Conservation (phyloP, 2,888 invertebrate genomes). For the Eupelmus urozonus region DNA sequence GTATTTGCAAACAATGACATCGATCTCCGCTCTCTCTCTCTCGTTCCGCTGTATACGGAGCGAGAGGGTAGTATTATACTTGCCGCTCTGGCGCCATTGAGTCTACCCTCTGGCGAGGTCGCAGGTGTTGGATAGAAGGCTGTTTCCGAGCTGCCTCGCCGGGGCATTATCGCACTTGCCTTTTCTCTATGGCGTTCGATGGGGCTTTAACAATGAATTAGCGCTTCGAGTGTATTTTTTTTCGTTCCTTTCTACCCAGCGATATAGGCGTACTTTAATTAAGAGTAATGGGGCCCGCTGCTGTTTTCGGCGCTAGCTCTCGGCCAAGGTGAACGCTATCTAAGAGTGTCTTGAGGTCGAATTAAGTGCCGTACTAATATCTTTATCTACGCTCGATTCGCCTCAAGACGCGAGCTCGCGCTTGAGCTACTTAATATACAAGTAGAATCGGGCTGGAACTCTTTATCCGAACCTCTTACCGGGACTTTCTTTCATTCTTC, state of each 20-base stretch:
- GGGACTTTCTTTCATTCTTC: background rate
- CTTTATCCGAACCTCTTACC: too few species aligned
- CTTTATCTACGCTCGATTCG: slow-evolving; percentile 29
- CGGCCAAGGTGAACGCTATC: too few species aligned
- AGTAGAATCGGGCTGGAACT: background rate
- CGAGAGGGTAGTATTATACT: slow-evolving; percentile 28
- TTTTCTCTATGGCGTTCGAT: too few species aligned
- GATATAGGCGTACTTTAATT: too few species aligned
- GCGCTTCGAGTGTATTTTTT: too few species aligned
- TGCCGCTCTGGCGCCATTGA: slow-evolving; percentile 67
- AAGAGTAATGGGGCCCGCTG: too few species aligned
- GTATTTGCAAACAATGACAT: slow-evolving; percentile 71
- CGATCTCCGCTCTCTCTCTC: slow-evolving; percentile 64
- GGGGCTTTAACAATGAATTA: too few species aligned
- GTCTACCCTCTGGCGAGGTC: slow-evolving; percentile 64
- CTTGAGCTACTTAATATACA: background rate
- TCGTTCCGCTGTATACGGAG: slow-evolving; percentile 35
- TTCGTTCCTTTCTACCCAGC: too few species aligned
- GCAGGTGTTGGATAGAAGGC: too few species aligned
- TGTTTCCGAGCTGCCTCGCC: too few species aligned
- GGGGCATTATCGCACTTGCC: too few species aligned
- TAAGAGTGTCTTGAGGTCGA: slow-evolving; percentile 10
- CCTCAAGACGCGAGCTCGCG: background rate
- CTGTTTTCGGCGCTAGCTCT: too few species aligned
- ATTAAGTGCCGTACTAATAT: slow-evolving; percentile 34